Percentiles rank a stretch among this genome's conserved stretches.
Conservation (phyloP, 2,888 invertebrate species). For the Hipparchia semele region DNA sequence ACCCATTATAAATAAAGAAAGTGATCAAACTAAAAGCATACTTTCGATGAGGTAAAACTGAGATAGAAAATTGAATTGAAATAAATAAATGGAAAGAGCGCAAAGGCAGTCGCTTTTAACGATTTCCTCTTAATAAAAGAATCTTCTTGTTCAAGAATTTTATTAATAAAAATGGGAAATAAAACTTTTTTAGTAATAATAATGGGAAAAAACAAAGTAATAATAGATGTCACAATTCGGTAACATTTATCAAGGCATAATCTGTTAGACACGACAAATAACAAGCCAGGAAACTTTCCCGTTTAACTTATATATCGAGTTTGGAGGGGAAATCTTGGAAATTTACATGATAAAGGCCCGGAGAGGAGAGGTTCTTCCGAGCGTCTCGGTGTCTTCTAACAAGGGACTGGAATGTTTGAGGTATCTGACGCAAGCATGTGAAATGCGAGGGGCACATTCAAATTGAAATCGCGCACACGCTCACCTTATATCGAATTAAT, state of each 20-base stretch:
- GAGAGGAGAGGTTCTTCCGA: constrained; percentile 54
- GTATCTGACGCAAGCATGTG: constrained; percentile 65
- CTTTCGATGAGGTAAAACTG: not conserved
- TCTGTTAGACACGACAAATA: constrained; percentile 26
- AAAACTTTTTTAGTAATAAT: not conserved
- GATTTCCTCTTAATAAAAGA: too few species aligned
- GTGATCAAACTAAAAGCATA: not conserved
- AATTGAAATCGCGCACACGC: constrained; percentile 67
- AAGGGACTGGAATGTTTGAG: constrained; percentile 72
- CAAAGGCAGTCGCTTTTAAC: too few species aligned
- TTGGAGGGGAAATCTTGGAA: constrained; percentile 68
- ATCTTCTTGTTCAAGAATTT: too few species aligned
- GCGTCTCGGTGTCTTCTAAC: constrained; percentile 60
- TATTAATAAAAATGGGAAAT: constrained; percentile 6
- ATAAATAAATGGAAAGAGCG: too few species aligned
- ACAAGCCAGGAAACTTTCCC: constrained; percentile 37
- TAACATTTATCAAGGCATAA: constrained; percentile 5
- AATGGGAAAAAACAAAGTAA: constrained; percentile 19
- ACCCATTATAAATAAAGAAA: not conserved
- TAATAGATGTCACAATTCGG: constrained; percentile 11
- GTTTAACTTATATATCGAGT: constrained; percentile 71
- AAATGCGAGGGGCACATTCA: constrained; percentile 68
- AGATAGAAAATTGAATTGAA: too few species aligned
- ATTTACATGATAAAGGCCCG: constrained; percentile 74
- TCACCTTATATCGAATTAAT: constrained; percentile 59